Base-by-base conservation (phyloP, 2,888 invertebrate species). In the Dicranocentrus wangi region DNA sequence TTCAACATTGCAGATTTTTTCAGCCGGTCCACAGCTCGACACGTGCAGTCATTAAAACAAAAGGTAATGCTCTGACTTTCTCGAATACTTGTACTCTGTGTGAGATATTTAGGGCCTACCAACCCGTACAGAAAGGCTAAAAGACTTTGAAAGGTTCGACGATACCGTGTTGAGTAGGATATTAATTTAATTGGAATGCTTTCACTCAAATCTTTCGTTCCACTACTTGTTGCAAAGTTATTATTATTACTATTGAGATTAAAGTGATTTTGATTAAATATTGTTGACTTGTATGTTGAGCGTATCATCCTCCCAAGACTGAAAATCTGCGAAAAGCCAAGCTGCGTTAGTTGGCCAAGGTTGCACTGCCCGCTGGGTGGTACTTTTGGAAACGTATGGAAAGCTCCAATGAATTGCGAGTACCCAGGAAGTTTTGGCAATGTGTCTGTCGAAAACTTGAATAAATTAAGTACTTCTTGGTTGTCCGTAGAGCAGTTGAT, bases 91-190 rank as follows among this genome's bases (percentile, higher is more conserved):
- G 95, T 89, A 75, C 92, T 92, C 8, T 92, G 87, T 1, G 93
- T 90, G 10, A 87, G 76, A 66, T 93, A 91, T 76, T 94, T 93
- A 1, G 90, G 89, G 1, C 93, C 92, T 43, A 95, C 89, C 83
- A 95, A 91, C 0, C 93, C 92, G 87, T 92, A 94, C 1, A 95
- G 88, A 85, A 95, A 91, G 0, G 95, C 95, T 85, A 95, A 90
- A 0, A 95, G 93, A 86, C 97, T 97, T 89, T 97, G 97, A 87
- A 95, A 95, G 19, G 98, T 98, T 87, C 98, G 91, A 0, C 96
- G 89, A 88, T 95, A 96, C 53, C 70, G 58, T 84, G 23, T 86
- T 77, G 81, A 86, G 82, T 65, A 89, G 82, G 32, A 89, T 83
- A 23, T 87, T 83, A 84, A 86, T 86, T 72, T 87, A 84, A 63